Base-by-base conservation (phyloP, 92 coral and sea anemone species). In the Montipora capitata region DNA sequence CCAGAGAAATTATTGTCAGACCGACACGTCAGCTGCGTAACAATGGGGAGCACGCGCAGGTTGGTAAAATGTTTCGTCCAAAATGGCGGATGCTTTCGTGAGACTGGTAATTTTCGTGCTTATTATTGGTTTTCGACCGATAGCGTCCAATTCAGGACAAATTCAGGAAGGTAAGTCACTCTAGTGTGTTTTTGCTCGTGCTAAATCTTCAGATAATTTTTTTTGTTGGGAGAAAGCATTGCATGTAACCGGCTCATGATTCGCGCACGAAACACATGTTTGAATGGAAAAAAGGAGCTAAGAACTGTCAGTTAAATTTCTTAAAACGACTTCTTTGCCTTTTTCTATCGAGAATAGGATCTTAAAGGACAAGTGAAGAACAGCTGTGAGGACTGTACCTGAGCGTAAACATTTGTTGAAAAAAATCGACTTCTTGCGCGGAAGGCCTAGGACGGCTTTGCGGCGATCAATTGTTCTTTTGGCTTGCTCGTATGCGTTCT, bases 1-100 rank as follows among this genome's bases (percentile, higher is more conserved):
- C 72, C 48, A 2, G 68, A 8, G 16, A 68, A 87, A 80, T 83
- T 80, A 39, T 13, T 44, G 76, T 10, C 80, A 68, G 79, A 92
- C 72, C 88, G 95, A 92, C 95, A 92, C 95, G 95, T 92, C 95
- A 92, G 90, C 90, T 83, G 78, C 95, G 95, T 85, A 92, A 88
- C 95, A 92, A 84, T 80, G 20, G 87, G 18, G 87, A 91, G 95
- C 95, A 92, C 87, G 95, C 95, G 95, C 88, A 49, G 81, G 48
- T 80, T 58, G 78, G 74, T 14, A 71, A 67, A 69, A 84, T 84
- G 80, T 74, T 79, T 12, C 54, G 80, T 76, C 68, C 74, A 92
- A 92, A 83, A 92, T 92, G 95, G 95, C 91, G 95, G 95, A 71
- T 57, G 71, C 20, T 57, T 51, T 80, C 67, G 74, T 68, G 1